Conservation (phyloP, 2,888 invertebrate species). For the Melangyna quadrimaculata region DNA sequence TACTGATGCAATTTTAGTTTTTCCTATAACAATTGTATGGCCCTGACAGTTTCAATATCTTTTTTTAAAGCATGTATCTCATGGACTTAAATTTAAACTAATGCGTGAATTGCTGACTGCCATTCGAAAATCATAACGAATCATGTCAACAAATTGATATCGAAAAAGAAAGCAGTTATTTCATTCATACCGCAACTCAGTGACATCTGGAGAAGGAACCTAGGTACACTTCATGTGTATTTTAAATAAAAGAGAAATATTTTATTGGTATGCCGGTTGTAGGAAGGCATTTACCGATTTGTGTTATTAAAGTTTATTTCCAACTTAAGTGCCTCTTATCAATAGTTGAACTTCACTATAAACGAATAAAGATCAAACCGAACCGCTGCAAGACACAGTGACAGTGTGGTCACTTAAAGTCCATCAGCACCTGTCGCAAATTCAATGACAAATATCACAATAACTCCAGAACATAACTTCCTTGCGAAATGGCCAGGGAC, state of each 20-base stretch:
- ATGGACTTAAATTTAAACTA: too few species aligned
- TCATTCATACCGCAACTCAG: neutral
- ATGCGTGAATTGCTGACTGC: neutral
- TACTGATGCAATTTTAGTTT: too few species aligned
- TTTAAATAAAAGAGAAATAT: conserved; percentile 9
- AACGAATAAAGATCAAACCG: conserved; percentile 35
- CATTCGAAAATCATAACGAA: neutral
- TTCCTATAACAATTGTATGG: too few species aligned
- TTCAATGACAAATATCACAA: conserved; percentile 32
- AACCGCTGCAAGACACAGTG: conserved; percentile 24
- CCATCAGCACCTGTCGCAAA: conserved; percentile 31
- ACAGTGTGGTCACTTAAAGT: neutral
- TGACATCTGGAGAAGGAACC: neutral
- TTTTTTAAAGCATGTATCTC: too few species aligned
- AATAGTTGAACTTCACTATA: conserved; percentile 13
- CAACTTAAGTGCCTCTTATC: conserved; percentile 31
- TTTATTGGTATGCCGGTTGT: neutral
- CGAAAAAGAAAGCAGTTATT: neutral
- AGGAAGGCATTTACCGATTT: conserved; percentile 14
- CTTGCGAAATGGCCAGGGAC: neutral
- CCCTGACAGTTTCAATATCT: too few species aligned
- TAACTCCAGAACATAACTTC: conserved; percentile 37
- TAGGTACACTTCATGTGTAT: too few species aligned
- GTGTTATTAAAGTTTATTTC: conserved; percentile 20
- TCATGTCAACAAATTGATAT: neutral